Evolutionary conservation across 2,797 vertebrate species (phyloP).

Genomic region (Hirundo rustica): DNA sequence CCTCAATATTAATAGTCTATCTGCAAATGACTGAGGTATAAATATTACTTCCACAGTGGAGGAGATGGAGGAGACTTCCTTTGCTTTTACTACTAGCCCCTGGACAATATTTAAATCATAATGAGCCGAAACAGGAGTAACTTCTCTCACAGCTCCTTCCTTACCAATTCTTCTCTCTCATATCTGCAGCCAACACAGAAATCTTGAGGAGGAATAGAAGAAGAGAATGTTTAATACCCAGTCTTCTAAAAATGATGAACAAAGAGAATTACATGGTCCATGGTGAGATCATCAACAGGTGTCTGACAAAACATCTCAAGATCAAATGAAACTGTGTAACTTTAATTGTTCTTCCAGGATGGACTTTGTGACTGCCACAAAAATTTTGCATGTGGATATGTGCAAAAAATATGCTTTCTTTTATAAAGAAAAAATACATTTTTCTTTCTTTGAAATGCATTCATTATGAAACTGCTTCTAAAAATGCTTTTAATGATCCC

Average conservation of each 20-base stretch:
- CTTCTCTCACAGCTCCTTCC: neutral
- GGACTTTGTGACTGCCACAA: neutral
- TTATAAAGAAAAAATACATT: neutral
- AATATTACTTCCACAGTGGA: neutral
- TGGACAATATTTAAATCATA: neutral
- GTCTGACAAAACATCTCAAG: neutral
- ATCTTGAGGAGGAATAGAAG: neutral
- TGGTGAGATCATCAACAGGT: neutral
- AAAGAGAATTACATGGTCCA: neutral
- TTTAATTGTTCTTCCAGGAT: neutral
- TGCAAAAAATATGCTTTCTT: neutral
- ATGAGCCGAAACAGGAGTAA: neutral
- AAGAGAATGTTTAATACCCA: neutral
- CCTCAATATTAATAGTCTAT: neutral
- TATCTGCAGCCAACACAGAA: neutral
- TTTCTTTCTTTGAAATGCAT: neutral
- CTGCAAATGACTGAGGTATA: neutral
- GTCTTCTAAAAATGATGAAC: neutral
- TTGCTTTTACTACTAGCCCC: neutral
- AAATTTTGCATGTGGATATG: neutral
- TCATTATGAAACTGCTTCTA: neutral
- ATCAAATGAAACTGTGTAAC: neutral
- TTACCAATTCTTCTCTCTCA: neutral
- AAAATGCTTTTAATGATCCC: neutral
- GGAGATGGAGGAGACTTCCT: neutral